Evolutionary conservation across 1,140 invertebrate genomes (phyloP).

Genomic region (Tetramorium parvispinum): DNA sequence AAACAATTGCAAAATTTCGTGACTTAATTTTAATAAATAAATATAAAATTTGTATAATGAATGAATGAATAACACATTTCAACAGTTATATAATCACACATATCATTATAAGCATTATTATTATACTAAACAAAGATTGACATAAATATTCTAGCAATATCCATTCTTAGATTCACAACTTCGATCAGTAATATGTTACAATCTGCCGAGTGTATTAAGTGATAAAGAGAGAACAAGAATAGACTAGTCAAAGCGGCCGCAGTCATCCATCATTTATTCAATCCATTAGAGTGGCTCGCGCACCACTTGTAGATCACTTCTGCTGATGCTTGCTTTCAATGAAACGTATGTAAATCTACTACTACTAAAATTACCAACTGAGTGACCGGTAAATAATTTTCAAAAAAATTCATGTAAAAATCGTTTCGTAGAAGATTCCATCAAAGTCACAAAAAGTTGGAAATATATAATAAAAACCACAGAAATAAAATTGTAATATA

Average conservation of each 20-base stretch:
- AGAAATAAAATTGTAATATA: conserved; percentile 3
- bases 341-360: conserved; percentile 23
- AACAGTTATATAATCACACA: neutral
- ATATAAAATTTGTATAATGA: neutral
- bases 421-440: neutral
- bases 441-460: neutral
- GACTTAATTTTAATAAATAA: conserved; percentile 26
- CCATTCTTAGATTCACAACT: conserved; percentile 31
- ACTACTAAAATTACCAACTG: conserved; percentile 38
- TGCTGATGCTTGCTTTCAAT: conserved; percentile 73
- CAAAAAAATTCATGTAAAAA: neutral
- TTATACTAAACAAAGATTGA: neutral
- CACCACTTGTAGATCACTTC: conserved; percentile 77
- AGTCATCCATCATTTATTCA: conserved; percentile 81
- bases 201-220: conserved; percentile 49
- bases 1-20: conserved; percentile 36
- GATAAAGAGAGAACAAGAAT: conserved; percentile 69
- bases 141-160: neutral
- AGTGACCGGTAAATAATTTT: conserved; percentile 11
- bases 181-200: conserved; percentile 22
- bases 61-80: conserved; percentile 4
- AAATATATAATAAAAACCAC: neutral
- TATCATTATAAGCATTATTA: neutral
- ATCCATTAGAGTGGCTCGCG: conserved; percentile 81
- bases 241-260: conserved; percentile 74